These are phyloP conservation scores for Anoncus sp. DNA, from an alignment of 2,888 invertebrate genomes.

Conservation along the genomic window DNA sequence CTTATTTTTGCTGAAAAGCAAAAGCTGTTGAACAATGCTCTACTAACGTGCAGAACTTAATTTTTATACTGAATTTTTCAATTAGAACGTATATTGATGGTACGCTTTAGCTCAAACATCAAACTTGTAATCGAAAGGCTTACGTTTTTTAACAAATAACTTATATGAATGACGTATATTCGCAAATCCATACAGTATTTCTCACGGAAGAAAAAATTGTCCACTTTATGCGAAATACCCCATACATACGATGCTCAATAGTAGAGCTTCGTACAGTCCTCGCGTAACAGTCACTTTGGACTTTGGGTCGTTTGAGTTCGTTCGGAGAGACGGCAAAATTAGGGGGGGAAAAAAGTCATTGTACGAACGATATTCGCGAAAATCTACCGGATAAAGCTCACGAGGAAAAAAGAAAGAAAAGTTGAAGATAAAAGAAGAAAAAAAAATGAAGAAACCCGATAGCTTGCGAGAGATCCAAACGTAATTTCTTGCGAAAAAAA, in stretches of 20 bases:
- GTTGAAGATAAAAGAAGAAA: too few relatives aligned
- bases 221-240: conserved; percentile 19
- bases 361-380: conserved; percentile 58
- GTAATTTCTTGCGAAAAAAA: background rate
- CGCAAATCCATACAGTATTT: too few relatives aligned
- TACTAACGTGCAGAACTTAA: too few relatives aligned
- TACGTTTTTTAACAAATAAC: too few relatives aligned
- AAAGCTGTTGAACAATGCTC: too few relatives aligned
- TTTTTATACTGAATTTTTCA: too few relatives aligned
- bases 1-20: too few relatives aligned
- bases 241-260: background rate
- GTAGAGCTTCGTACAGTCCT: background rate
- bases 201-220: background rate
- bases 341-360: conserved; percentile 47
- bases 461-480: background rate
- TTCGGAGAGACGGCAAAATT: conserved; percentile 32
- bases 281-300: conserved; percentile 6
- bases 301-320: conserved; percentile 13
- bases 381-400: conserved; percentile 8
- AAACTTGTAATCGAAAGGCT: too few relatives aligned
- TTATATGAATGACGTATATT: too few relatives aligned
- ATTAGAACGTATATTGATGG: too few relatives aligned
- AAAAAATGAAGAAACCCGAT: background rate
- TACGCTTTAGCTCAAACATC: too few relatives aligned
- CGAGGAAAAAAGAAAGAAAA: background rate